Percentiles rank a stretch among this genome's conserved stretches.
Evolutionary conservation across 2,797 vertebrate species (phyloP).

Genomic region (Cirrhinus mrigala): DNA sequence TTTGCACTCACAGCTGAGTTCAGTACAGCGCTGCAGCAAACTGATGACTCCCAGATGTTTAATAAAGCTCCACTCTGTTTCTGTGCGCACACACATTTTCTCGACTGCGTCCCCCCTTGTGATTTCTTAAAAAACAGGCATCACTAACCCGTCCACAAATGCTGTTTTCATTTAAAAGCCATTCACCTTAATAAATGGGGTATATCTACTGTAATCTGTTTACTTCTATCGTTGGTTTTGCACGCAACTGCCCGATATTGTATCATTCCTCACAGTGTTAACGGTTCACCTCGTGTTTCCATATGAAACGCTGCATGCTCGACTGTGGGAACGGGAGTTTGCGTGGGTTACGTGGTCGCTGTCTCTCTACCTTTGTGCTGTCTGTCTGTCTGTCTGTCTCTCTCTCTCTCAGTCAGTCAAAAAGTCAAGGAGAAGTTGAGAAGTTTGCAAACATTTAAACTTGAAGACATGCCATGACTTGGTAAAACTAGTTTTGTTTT

Average conservation of each 20-base stretch:
- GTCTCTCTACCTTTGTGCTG: conserved; percentile 8
- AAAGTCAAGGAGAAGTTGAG: conserved; percentile 6
- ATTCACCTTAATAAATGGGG: conserved; percentile 40
- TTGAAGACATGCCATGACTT: not conserved
- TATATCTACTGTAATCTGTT: conserved; percentile 21
- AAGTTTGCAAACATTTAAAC: not conserved
- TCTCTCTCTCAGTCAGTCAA: not conserved
- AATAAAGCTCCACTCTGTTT: conserved; percentile 46
- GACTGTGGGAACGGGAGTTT: conserved; percentile 14
- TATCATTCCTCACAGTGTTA: not conserved
- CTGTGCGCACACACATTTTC: conserved; percentile 16
- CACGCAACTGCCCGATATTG: not conserved
- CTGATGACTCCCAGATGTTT: conserved; percentile 65
- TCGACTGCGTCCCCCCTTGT: not conserved
- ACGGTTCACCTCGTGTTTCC: not conserved
- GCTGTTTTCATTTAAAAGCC: conserved; percentile 26
- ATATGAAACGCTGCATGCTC: not conserved
- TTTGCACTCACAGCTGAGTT: conserved; percentile 46
- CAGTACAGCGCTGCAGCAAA: conserved; percentile 39
- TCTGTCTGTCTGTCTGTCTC: not conserved
- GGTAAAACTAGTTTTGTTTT: not conserved
- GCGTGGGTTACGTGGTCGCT: not conserved
- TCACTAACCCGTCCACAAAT: conserved; percentile 5
- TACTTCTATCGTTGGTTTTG: conserved; percentile 7
- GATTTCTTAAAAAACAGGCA: conserved; percentile 25